These are phyloP conservation scores for Pantherophis guttatus DNA, from an alignment of 2,113 vertebrate species.

Conservation along the genomic window DNA sequence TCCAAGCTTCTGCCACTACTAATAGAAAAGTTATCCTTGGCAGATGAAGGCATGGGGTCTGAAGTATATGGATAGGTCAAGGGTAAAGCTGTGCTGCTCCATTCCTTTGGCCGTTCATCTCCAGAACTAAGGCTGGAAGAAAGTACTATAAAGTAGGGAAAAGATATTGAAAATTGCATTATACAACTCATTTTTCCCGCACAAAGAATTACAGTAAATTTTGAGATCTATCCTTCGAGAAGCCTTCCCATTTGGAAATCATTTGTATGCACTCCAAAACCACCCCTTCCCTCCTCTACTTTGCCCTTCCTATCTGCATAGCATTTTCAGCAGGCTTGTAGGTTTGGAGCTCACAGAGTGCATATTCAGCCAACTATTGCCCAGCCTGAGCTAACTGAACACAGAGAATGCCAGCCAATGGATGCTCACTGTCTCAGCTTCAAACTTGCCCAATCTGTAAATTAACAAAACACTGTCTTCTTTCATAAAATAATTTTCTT, in stretches of 20 bases:
- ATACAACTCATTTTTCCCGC: neutral
- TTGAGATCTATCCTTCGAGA: neutral
- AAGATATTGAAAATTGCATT: constrained; percentile 22
- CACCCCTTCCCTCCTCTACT: neutral
- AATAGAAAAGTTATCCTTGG: constrained; percentile 19
- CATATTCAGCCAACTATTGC: neutral
- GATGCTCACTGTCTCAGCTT: neutral
- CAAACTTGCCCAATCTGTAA: neutral
- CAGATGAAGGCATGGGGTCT: neutral
- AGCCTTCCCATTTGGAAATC: neutral
- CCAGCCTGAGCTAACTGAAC: neutral
- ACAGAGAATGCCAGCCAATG: neutral
- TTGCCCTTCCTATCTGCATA: neutral
- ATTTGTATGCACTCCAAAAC: neutral
- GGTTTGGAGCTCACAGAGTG: neutral
- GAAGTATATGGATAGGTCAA: constrained; percentile 16
- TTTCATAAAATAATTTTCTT: neutral
- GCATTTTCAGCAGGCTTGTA: neutral
- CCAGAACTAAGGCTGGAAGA: constrained; percentile 1
- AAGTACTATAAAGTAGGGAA: constrained; percentile 34
- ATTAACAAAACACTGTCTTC: neutral
- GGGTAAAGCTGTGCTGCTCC: neutral
- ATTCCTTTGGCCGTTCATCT: neutral
- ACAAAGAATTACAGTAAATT: neutral
- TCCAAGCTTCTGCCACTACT: neutral